Percentiles rank a stretch among this genome's conserved stretches.
phyloP scores from a whole-genome alignment of 2,888 invertebrate genomes.

The Griposia aprilina region DNA sequence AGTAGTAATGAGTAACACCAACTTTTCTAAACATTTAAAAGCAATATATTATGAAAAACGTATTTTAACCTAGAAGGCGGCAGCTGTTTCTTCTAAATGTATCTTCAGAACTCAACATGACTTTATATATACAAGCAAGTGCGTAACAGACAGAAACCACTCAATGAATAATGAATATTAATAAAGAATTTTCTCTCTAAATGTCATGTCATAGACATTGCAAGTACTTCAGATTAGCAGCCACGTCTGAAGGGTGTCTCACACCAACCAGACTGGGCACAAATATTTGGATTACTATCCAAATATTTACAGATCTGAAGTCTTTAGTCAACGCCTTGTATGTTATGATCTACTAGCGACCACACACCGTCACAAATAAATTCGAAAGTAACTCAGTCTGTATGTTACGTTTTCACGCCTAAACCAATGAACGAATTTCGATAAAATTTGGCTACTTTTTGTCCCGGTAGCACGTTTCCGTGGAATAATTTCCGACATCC shows the following conservation, averaged over 20 bases:
- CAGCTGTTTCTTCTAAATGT: background rate
- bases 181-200: background rate
- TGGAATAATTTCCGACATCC: no score
- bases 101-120: background rate
- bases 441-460: no score
- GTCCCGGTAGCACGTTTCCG: no score
- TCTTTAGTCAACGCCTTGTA: background rate
- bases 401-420: no score
- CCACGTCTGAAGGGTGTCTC: conserved; percentile 17
- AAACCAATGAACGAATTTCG: no score
- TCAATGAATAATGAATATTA: background rate
- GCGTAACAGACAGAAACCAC: background rate
- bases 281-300: conserved; percentile 43
- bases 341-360: background rate
- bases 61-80: background rate
- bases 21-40: background rate
- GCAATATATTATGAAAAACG: background rate
- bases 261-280: conserved; percentile 40
- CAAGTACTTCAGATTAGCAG: conserved; percentile 6
- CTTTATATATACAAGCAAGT: background rate
- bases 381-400: no score
- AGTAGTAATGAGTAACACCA: no score
- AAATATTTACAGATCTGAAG: conserved; percentile 36
- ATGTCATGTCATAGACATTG: background rate
- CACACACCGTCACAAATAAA: background rate